Evolutionary conservation across 2,113 vertebrate genomes (phyloP).

Genomic region (Phylloscopus trochiloides): DNA sequence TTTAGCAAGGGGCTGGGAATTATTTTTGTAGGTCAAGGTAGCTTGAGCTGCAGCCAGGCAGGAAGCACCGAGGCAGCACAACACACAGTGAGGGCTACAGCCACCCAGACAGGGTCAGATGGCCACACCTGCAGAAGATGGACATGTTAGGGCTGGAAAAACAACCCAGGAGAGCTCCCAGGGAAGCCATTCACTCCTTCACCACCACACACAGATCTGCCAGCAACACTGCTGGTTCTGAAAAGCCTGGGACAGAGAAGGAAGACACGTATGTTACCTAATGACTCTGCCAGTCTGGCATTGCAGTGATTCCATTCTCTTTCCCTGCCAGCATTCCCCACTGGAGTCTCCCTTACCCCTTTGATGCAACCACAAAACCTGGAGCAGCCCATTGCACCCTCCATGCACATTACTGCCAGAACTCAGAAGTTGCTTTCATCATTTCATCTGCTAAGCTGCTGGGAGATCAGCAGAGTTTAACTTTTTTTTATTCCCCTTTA

Average conservation of each 20-base stretch:
- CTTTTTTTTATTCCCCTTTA: not conserved
- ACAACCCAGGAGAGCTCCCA: not conserved
- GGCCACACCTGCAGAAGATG: not conserved
- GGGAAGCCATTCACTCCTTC: not conserved
- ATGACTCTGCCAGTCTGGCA: not conserved
- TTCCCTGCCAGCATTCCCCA: not conserved
- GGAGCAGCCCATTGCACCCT: not conserved
- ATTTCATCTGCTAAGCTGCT: not conserved
- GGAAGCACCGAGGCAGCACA: not conserved
- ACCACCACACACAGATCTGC: no score
- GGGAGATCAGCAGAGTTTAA: not conserved
- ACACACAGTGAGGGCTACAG: not conserved
- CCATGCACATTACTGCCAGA: not conserved
- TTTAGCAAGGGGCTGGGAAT: not conserved
- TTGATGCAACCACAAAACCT: not conserved
- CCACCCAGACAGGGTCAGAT: not conserved
- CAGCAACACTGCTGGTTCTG: not conserved
- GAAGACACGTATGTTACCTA: rapidly evolving
- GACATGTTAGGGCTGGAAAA: not conserved
- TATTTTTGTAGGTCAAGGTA: not conserved
- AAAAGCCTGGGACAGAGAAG: not conserved
- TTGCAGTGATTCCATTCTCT: not conserved
- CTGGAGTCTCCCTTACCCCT: not conserved
- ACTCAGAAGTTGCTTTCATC: not conserved
- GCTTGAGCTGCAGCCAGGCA: not conserved